Conservation (phyloP, 2,113 vertebrate genomes). For the Chunga burmeisteri region DNA sequence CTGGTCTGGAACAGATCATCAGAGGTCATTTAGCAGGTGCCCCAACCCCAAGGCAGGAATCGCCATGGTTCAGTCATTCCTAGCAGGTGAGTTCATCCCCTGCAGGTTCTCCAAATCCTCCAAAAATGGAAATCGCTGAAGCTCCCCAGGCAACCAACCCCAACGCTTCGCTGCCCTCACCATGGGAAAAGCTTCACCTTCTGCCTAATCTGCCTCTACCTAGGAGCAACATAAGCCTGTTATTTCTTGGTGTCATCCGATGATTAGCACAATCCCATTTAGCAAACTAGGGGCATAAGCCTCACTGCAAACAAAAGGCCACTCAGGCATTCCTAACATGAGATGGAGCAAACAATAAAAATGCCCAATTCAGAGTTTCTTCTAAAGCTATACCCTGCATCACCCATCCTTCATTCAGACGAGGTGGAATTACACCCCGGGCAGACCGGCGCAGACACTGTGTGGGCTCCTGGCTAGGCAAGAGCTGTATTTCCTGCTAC, state of each 20-base stretch:
- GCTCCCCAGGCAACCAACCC: background rate
- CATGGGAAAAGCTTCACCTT: background rate
- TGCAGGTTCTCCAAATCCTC: constrained; percentile 1
- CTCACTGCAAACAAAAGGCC: background rate
- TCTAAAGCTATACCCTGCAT: background rate
- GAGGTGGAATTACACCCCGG: background rate
- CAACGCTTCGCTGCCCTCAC: background rate
- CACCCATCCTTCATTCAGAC: background rate
- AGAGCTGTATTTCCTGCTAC: background rate
- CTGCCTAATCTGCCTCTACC: background rate
- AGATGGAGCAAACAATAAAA: background rate
- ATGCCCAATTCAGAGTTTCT: background rate
- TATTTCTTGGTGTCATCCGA: constrained; percentile 1
- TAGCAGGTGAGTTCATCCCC: background rate
- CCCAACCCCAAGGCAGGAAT: background rate
- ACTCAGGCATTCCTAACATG: background rate
- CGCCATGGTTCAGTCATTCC: background rate
- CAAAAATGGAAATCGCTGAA: background rate
- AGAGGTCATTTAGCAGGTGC: background rate
- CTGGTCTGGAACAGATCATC: background rate
- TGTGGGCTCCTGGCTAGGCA: background rate
- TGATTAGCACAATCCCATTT: background rate
- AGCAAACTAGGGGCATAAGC: background rate
- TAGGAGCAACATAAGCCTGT: constrained; percentile 11
- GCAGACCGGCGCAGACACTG: background rate